Evolutionary conservation across 2,113 vertebrate genomes (phyloP), one percentile per base, ranked within the genome.

Genomic region (Syrmaticus mikado): DNA sequence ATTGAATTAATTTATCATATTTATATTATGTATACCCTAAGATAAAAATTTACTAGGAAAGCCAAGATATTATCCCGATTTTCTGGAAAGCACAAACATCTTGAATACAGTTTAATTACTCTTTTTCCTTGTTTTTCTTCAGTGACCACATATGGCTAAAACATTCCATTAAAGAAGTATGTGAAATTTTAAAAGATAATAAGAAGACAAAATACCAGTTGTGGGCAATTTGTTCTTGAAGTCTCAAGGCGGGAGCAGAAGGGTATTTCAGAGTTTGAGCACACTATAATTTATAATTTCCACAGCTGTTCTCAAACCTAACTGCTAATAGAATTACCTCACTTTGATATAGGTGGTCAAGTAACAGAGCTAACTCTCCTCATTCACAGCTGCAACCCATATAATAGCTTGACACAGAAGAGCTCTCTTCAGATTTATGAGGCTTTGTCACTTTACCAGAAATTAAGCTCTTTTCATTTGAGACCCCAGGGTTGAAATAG

Each of bases 201-300:
- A 36, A 43, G 30, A 66, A 41, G 3, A 40, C 62, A 45, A 83
- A n/a, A n/a, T 11, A 36, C 3, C 22, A 15, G 0, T 32, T 24
- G 52, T 14, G 3, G 6, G 11, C 12, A 10, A 24, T 52, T 66
- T 19, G 32, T 38, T 8, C 14, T 15, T 36, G 30, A 61, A 24
- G 45, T 48, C 34, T 13, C 20, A 40, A 62, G 74, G 14, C 34
- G 40, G 10, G 18, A 14, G 30, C 25, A 83, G 67, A 76, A 53
- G 11, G 3, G 2, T 1, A 0, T 6, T 84, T 60, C 53, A 60
- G 7, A 24, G 6, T 13, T 70, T 74, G 34, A 87, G 14, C 0
- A 4, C 14, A 4, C 53, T 9, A 43, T 10, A 34, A 2, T 62
- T 70, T 68, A 53, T 46, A 38, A 21, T 12, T 55, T 82, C 43